phyloP scores from a whole-genome alignment of 2,888 invertebrate species.

The Erebia epiphron region DNA sequence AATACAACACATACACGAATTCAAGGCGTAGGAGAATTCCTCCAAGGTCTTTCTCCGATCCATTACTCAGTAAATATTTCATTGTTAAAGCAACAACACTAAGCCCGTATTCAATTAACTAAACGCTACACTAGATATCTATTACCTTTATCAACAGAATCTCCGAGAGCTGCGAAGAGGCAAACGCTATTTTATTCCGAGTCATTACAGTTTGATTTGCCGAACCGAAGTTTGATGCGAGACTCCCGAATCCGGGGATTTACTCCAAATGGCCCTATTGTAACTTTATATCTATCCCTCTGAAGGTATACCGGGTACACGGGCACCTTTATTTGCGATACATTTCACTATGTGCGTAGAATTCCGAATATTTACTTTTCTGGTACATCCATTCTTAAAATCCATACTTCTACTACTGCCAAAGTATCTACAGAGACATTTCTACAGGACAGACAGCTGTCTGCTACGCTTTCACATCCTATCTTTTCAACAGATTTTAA shows the following conservation, averaged over 20 bases:
- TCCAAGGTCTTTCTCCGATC: not conserved
- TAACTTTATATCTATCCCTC: conserved; percentile 35
- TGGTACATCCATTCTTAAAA: too few relatives aligned
- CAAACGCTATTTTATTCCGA: conserved; percentile 42
- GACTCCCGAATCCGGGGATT: conserved; percentile 39
- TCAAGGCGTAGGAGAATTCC: not conserved
- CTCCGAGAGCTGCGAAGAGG: conserved; percentile 29
- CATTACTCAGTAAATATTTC: conserved; percentile 7
- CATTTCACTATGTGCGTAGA: conserved; percentile 5
- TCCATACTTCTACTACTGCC: too few relatives aligned
- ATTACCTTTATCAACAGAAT: conserved; percentile 41
- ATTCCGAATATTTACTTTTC: not conserved
- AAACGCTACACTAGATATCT: conserved; percentile 51
- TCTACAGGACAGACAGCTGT: too few relatives aligned
- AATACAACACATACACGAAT: not conserved
- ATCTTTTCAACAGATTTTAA: too few relatives aligned
- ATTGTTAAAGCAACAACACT: conserved; percentile 10
- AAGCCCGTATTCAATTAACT: conserved; percentile 58
- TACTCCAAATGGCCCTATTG: conserved; percentile 40
- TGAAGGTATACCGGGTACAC: conserved; percentile 17
- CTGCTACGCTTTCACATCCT: too few relatives aligned
- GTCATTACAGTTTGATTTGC: conserved; percentile 46
- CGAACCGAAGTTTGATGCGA: conserved; percentile 42
- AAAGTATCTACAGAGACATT: too few relatives aligned
- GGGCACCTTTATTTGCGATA: conserved; percentile 15